Evolutionary conservation across 2,888 invertebrate genomes (phyloP), one percentile per base, ranked within the genome.

Genomic region (Hemaris fuciformis): DNA sequence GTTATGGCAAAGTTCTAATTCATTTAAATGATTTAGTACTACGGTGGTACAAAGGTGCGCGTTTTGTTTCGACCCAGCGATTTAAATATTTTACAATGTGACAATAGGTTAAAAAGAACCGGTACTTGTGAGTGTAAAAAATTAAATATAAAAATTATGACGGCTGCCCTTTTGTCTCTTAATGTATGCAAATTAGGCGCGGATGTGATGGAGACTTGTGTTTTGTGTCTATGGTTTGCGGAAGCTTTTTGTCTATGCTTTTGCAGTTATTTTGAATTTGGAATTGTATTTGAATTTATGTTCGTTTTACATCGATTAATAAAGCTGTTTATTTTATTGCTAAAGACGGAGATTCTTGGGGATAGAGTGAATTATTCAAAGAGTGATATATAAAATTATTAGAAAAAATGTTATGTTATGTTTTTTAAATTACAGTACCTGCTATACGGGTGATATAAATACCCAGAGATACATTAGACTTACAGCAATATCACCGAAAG

Each of bases 81-180:
- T 88, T 90, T 87, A 92, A 90, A 91, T 88, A 88, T 90, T 87
- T 88, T 85, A 81, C 87, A 79, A 75, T 72, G 84, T 85, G 88
- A 91, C 91, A 91, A 91, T 90, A 89, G 89, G 89, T 53, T 81
- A 81, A 85, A 80, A 73, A 82, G 83, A 88, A 89, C 89, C 90
- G 89, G 91, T 92, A 91, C 91, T 91, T 89, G 89, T 89, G 84
- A 88, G 85, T 81, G 89, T 89, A 87, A 87, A 91, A 90, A 91
- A 92, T 89, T 90, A 89, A 89, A 91, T 88, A 90, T 88, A 85
- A 85, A 88, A 91, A 90, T 90, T 92, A 92, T 91, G 87, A 88
- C 88, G 86, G 87, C 81, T 82, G 76, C 71, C 74, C 82, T 82
- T 89, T 91, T 89, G 88, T 89, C 81, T 84, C 66, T 73, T 88